A percentile compares a stretch with the other conserved stretches of the same genome.
Evolutionary conservation across 2,888 invertebrate genomes (phyloP).

Genomic region (Drosophila niveifrons): DNA sequence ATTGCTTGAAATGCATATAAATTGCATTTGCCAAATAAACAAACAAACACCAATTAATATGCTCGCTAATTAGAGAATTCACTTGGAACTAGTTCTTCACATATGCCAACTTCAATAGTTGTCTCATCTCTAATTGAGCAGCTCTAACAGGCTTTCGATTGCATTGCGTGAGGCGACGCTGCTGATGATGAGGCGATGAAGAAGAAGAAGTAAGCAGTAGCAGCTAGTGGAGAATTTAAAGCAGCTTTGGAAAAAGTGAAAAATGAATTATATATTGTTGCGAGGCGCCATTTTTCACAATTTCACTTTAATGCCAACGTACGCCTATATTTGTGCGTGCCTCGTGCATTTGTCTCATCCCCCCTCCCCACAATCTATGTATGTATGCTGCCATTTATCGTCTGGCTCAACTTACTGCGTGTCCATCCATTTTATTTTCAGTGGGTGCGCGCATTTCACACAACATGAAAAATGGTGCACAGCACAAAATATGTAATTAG

Average conservation of each 20-base stretch:
- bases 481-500: conserved; percentile 16
- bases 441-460: conserved; percentile 52
- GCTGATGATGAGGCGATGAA: neutral
- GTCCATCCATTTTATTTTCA: conserved; percentile 40
- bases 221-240: conserved; percentile 36
- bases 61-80: neutral
- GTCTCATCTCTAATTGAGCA: conserved; percentile 45
- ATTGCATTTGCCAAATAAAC: too few relatives aligned
- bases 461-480: conserved; percentile 20
- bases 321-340: conserved; percentile 61
- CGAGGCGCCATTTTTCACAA: conserved; percentile 54
- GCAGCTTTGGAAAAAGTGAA: conserved; percentile 66
- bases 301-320: conserved; percentile 68
- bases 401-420: conserved; percentile 20
- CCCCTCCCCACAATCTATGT: neutral
- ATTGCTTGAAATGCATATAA: neutral
- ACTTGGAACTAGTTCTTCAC: neutral
- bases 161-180: conserved; percentile 34
- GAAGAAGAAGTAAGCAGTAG: neutral
- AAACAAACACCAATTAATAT: too few relatives aligned
- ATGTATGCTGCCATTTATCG: neutral
- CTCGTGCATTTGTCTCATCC: conserved; percentile 23
- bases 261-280: conserved; percentile 60
- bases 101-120: neutral
- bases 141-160: conserved; percentile 22